phyloP scores from a whole-genome alignment of 1,140 invertebrate species.

The Listronotus bonariensis region DNA sequence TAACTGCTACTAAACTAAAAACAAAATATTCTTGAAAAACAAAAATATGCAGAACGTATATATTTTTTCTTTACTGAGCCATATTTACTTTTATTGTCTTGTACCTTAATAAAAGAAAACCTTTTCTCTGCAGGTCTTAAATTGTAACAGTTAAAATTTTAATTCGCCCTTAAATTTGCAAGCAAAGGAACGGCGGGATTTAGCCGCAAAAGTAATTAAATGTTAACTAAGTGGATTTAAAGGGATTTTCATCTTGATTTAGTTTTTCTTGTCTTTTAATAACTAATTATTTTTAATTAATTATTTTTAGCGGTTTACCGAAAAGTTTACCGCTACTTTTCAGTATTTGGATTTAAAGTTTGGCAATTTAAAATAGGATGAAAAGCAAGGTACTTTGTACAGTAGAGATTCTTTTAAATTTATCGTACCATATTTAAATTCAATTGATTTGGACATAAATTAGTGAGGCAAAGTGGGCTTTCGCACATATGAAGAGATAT shows the following conservation, averaged over 20 bases:
- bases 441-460: no score
- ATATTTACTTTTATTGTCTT: no score
- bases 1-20: no score
- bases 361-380: slow-evolving; percentile 14
- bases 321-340: slow-evolving; percentile 27
- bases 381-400: no score
- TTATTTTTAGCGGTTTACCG: slow-evolving; percentile 31
- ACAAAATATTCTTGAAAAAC: no score
- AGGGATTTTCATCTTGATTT: slow-evolving; percentile 35
- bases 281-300: slow-evolving; percentile 40
- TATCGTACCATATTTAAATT: no score
- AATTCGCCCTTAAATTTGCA: slow-evolving; percentile 26
- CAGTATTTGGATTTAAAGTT: slow-evolving; percentile 20
- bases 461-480: no score
- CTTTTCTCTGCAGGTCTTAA: slow-evolving; percentile 13
- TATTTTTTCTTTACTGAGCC: no score
- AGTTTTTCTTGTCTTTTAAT: slow-evolving; percentile 39
- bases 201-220: slow-evolving; percentile 40
- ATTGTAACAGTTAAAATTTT: slow-evolving; percentile 28
- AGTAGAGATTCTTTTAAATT: no score
- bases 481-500: no score
- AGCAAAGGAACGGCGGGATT: slow-evolving; percentile 30
- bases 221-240: slow-evolving; percentile 39
- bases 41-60: no score
- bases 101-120: no score